Evolutionary conservation across 2,797 vertebrate genomes (phyloP), one percentile per base, ranked within the genome.

Genomic region (Alectoris magna): DNA sequence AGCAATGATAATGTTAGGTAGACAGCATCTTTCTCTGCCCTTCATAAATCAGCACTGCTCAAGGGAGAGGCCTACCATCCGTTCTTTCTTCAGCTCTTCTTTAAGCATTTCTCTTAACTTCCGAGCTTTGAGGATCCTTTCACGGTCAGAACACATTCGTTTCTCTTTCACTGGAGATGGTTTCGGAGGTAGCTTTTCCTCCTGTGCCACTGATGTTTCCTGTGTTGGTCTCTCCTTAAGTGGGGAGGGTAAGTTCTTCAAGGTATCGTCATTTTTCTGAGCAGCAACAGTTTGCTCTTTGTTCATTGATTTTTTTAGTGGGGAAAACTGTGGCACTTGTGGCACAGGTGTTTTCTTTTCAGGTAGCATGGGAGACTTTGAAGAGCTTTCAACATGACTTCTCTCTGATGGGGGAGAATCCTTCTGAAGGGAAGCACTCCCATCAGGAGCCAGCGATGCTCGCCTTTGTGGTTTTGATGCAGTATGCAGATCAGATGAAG

Each of bases 81-180:
- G 98, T 83, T 99, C 98, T 94, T 99, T 99, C 90, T 95, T 98
- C 90, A 98, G 96, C 92, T 99, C 99, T 82, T 98, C 97, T 95
- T 96, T 98, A 84, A 99, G 98, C 97, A 99, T 96, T 63, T 99
- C 98, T 91, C 99, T 95, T 84, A 99, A 97, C 94, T 99, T 99
- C 31, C 95, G 98, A 63, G 98, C 98, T 97, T 99, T 99, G 66
- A 98, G 98, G 48, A 99, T 96, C 90, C 98, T 98, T 81, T 99
- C 98, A 48, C 97, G 93, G 71, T 99, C 99, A 46, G 98, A 98
- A 8, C 98, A 98, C 1, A 7, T 58, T n/a, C 34, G 94, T 70
- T 96, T 97, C 39, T 97, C 96, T 92, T 96, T 97, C 41, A 75
- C 12, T 10, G 96, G 77, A 67, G 90, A 9, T 22, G 89, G 19